Evolutionary conservation across 1,140 invertebrate species (phyloP).

Genomic region (Tetragonula clypearis): DNA sequence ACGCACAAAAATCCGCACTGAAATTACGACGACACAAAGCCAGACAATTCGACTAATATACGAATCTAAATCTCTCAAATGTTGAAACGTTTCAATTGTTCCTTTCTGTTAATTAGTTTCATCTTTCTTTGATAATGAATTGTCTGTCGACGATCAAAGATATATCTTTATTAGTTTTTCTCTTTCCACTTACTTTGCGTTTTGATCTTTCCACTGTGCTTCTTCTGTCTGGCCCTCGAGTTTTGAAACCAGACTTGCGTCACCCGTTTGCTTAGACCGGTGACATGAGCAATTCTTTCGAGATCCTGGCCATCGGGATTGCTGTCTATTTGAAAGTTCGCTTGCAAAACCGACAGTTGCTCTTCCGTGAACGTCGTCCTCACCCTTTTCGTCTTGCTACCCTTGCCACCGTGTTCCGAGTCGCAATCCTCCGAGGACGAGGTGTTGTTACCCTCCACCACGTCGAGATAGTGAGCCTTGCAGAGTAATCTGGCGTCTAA

Average conservation of each 20-base stretch:
- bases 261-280: slow-evolving; percentile 98
- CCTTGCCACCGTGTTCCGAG: slow-evolving; percentile 91
- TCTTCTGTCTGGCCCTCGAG: slow-evolving; percentile 98
- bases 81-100: not conserved
- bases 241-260: slow-evolving; percentile 99
- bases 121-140: not conserved
- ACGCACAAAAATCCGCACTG: too few species aligned
- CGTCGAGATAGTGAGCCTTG: slow-evolving; percentile 97
- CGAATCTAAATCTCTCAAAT: not conserved
- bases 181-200: slow-evolving; percentile 80
- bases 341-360: slow-evolving; percentile 97
- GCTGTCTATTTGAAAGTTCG: slow-evolving; percentile 98
- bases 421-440: slow-evolving; percentile 93
- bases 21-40: too few species aligned
- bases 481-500: slow-evolving; percentile 96
- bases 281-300: slow-evolving; percentile 98
- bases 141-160: too few species aligned
- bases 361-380: slow-evolving; percentile 99
- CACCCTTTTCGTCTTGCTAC: slow-evolving; percentile 96
- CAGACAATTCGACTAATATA: too few species aligned
- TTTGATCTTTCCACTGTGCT: slow-evolving; percentile 92
- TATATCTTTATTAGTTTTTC: not conserved
- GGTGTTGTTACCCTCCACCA: slow-evolving; percentile 94
- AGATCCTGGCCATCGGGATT: slow-evolving; percentile 99
- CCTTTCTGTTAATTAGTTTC: not conserved